Conservation (phyloP, 1,140 invertebrate species). For the Diuraphis noxia region DNA sequence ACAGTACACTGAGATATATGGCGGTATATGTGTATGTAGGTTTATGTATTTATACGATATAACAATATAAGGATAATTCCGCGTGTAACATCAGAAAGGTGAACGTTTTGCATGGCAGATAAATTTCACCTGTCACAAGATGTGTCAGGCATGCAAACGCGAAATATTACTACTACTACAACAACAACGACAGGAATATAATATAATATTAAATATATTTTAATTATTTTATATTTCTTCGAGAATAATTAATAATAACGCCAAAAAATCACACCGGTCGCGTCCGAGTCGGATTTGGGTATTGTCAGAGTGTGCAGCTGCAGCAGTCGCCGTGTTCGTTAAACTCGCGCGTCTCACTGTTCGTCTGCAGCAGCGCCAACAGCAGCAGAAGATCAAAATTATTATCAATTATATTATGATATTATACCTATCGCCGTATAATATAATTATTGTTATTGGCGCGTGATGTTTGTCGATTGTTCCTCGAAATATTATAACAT, state of each 20-base stretch:
- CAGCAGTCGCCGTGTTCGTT: not conserved
- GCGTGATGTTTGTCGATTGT: not conserved
- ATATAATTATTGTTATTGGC: not conserved
- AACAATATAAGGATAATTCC: slow-evolving; percentile 39
- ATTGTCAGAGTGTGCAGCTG: slow-evolving; percentile 39
- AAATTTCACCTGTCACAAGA: slow-evolving; percentile 49
- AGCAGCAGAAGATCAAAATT: not conserved
- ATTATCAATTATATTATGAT: too few species aligned
- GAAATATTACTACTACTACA: not conserved
- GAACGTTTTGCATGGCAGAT: slow-evolving; percentile 40
- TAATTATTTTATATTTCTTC: slow-evolving; percentile 17
- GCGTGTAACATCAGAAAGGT: slow-evolving; percentile 39
- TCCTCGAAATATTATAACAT: not conserved
- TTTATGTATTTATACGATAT: not conserved
- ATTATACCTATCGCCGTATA: not conserved
- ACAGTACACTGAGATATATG: not conserved
- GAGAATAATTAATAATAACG: slow-evolving; percentile 35
- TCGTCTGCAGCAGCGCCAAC: not conserved
- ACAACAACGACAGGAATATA: not conserved
- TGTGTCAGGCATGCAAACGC: slow-evolving; percentile 48
- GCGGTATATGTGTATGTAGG: not conserved
- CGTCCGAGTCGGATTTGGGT: slow-evolving; percentile 44
- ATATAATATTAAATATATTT: not conserved
- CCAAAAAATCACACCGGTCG: slow-evolving; percentile 51
- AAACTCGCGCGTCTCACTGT: too few species aligned